phyloP scores from a whole-genome alignment of 2,888 invertebrate genomes.

The Bombyx huttoni region DNA sequence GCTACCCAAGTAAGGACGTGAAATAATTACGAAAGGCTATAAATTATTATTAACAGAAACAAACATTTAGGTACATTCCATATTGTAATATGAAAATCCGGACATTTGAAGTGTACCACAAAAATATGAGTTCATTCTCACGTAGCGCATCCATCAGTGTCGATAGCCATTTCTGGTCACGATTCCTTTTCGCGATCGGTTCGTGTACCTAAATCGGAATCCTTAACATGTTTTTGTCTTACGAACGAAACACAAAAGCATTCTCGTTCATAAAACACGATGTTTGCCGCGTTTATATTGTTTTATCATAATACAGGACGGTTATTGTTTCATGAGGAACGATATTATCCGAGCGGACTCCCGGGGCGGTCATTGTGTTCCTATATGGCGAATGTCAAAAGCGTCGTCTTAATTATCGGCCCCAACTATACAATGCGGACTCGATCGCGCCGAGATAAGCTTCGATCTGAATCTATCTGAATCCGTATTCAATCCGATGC shows the following conservation, averaged over 20 bases:
- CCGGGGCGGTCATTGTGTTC: slow-evolving; percentile 71
- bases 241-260: slow-evolving; percentile 33
- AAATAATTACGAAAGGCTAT: too few species aligned
- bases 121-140: background rate
- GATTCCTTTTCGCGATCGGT: background rate
- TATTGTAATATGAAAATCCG: background rate
- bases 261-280: slow-evolving; percentile 62
- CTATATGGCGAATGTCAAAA: slow-evolving; percentile 73
- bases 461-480: slow-evolving; percentile 44
- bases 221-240: slow-evolving; percentile 1
- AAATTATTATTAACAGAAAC: too few species aligned
- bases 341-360: slow-evolving; percentile 63
- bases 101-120: background rate
- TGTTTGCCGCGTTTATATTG: slow-evolving; percentile 63
- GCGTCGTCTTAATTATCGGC: slow-evolving; percentile 72
- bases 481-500: slow-evolving; percentile 55
- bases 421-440: slow-evolving; percentile 66
- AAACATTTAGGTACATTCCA: too few species aligned
- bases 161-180: background rate
- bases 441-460: slow-evolving; percentile 69
- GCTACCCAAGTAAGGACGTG: too few species aligned
- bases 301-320: slow-evolving; percentile 65
- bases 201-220: background rate
- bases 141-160: background rate
- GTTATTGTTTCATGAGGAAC: slow-evolving; percentile 63